Evolutionary conservation across 2,797 vertebrate species (phyloP).

Genomic region (Oreochromis mossambicus): DNA sequence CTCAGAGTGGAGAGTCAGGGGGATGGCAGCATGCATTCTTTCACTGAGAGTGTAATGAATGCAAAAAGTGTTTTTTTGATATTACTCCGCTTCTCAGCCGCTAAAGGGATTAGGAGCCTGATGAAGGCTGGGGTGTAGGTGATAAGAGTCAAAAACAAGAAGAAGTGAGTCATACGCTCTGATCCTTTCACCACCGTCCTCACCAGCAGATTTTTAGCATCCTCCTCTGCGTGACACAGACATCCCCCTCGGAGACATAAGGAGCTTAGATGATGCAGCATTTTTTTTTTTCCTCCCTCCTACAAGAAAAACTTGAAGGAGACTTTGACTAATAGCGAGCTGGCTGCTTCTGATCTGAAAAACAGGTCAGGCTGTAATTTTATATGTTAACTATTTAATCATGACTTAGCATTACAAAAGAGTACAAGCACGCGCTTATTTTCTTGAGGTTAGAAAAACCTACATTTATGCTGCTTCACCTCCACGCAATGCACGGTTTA

Average conservation of each 20-base stretch:
- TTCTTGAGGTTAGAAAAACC: neutral
- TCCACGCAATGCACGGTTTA: neutral
- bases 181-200: slow-evolving; percentile 32
- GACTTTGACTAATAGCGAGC: neutral
- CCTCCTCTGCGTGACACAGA: slow-evolving; percentile 47
- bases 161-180: slow-evolving; percentile 49
- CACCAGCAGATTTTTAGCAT: slow-evolving; percentile 38
- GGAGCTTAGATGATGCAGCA: slow-evolving; percentile 61
- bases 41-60: slow-evolving; percentile 29
- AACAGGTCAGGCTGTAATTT: neutral
- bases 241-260: slow-evolving; percentile 21
- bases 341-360: neutral
- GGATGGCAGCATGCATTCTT: slow-evolving; percentile 27
- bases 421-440: neutral
- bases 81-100: slow-evolving; percentile 28
- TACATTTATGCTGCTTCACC: neutral
- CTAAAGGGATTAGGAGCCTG: slow-evolving; percentile 57
- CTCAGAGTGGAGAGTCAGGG: slow-evolving; percentile 16
- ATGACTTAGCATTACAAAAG: neutral
- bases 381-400: neutral
- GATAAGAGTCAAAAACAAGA: slow-evolving; percentile 61
- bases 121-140: slow-evolving; percentile 54
- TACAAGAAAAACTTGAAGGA: neutral
- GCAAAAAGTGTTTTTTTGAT: slow-evolving; percentile 31
- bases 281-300: neutral